Base-by-base conservation (phyloP, 2,797 vertebrate genomes). In the Babyrousa celebensis region DNA sequence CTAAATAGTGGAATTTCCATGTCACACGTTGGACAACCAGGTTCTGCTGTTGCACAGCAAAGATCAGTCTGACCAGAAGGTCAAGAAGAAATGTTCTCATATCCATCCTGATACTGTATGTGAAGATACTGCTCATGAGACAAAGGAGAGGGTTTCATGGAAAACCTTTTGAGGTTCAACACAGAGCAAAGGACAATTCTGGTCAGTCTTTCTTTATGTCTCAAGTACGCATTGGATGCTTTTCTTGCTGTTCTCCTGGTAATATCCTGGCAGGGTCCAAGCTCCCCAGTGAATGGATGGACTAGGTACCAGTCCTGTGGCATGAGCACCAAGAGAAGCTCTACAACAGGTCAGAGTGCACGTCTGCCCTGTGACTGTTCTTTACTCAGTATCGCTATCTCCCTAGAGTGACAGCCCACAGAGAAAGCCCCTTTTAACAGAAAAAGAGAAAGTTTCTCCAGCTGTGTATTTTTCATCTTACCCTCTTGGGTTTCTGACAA, bases 311-410 rank as follows among this genome's bases (percentile, higher is more conserved):
- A 54, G 23, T 65, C 23, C 4, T 18, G 2, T 27, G 20, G 6
- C 29, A 32, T 2, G 20, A 60, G 36, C 18, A 20, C 43, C 11
- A 12, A 58, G 2, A 21, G n/a, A 43, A 36, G 27, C 36, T 14
- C 27, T 40, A 27, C 25, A 83, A 36, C 4, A 72, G 12, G 6
- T 14, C 36, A 40, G 2, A 6, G 7, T 15, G 16, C 10, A 17
- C 54, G 14, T 93, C 60, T 25, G 16, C 40, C 23, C 60, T 67
- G 10, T 10, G 18, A 67, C 54, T 77, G 68, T 85, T 75, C 70
- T 74, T 83, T 60, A 94, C 14, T 85, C 86, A 52, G 56, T 86
- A 68, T 65, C 78, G 83, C 70, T 93, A 67, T 92, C 72, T 96
- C 65, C 71, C 48, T 63, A 43, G 40, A 85, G 12, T n/a, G 23